Base-by-base conservation (phyloP, 2,888 invertebrate genomes). In the Ecliptopera silaceata region DNA sequence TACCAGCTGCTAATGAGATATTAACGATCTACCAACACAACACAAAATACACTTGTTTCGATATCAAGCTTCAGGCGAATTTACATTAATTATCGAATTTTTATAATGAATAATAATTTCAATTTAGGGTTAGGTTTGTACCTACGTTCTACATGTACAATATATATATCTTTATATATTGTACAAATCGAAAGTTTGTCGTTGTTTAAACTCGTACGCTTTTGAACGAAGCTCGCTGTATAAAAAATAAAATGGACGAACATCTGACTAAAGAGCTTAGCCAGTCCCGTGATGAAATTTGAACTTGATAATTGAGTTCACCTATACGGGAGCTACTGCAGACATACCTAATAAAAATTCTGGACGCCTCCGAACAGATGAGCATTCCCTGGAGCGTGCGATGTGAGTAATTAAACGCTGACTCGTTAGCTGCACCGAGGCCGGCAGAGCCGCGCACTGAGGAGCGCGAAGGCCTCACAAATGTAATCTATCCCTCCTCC, bases 391-490 rank as follows among this genome's bases (percentile, higher is more conserved):
- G 29, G 60, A 67, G 62, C 64, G 66, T 61, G 60, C 62, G 64
- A 68, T 69, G 65, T 68, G 60, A 71, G 73, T 71, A 74, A 78
- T 78, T 75, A 75, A 71, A 74, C 70, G 62, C 61, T 53, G 62
- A 68, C 72, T 77, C 74, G 70, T 77, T 75, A 76, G 71, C 51
- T 70, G 72, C 72, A 69, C 60, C 59, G 50, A 36, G 44, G 44
- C 59, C 55, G 58, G 54, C 39, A 18, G n/a, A n/a, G n/a, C n/a
- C n/a, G 31, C 29, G 39, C 52, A 26, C 51, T 46, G 51, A 45
- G 43, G 43, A 46, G 63, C 58, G 59, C 62, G 63, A 70, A 66
- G 65, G 62, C 67, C 65, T 54, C 52, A 32, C 58, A 69, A 70
- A 74, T 71, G 77, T 77, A 71, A 78, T 72, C 71, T 68, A 69